Conservation (phyloP, 2,797 vertebrate genomes). For the Oreochromis mossambicus region DNA sequence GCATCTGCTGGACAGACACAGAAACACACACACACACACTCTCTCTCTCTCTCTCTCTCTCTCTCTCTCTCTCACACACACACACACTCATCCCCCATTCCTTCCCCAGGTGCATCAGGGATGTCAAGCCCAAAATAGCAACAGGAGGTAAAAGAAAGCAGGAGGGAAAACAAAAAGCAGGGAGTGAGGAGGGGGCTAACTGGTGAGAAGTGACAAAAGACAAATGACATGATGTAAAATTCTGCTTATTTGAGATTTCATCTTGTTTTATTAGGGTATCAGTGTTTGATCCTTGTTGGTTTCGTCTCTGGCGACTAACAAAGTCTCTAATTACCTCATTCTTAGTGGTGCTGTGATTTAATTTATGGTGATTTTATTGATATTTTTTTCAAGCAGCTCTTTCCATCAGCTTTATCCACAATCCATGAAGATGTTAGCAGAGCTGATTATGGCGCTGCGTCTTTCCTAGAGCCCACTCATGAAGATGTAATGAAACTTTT, state of each 20-base stretch:
- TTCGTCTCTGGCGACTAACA: background rate
- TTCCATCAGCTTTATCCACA: background rate
- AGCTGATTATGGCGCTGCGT: background rate
- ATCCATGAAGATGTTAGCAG: background rate
- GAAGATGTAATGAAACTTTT: background rate
- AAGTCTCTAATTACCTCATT: accelerated
- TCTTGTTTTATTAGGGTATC: accelerated
- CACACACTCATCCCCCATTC: background rate
- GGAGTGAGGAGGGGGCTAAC: background rate
- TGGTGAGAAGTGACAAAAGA: background rate
- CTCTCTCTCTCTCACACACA: too few species aligned
- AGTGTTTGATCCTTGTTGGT: background rate
- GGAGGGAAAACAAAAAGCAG: background rate
- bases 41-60: too few species aligned
- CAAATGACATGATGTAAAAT: accelerated
- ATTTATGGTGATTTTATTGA: background rate
- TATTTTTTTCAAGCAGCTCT: background rate
- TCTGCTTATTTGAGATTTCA: background rate
- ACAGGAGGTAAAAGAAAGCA: background rate
- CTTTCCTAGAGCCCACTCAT: accelerated
- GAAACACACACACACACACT: background rate
- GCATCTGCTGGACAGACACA: background rate
- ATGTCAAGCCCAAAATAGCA: background rate
- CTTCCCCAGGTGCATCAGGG: background rate
- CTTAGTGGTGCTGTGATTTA: background rate